phyloP scores from a whole-genome alignment of 1,140 invertebrate species.

The Hyposmocoma kahamanoa region DNA sequence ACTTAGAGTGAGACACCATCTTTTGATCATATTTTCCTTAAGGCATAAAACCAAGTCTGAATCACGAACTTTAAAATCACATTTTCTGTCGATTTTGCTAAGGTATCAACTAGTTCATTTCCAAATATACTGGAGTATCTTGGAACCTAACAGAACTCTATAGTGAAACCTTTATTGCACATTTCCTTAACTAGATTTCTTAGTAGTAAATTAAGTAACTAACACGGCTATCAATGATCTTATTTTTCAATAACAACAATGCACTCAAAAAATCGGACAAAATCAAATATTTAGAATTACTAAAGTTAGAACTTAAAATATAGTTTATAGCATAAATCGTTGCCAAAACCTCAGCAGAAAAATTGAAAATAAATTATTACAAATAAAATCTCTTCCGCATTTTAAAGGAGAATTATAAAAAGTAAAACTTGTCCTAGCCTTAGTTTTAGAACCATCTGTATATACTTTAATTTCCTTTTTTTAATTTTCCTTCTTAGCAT shows the following conservation, averaged over 20 bases:
- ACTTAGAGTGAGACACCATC: neutral
- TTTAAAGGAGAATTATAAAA: neutral
- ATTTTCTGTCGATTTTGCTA: neutral
- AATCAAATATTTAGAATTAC: constrained; percentile 5
- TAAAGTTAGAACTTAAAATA: neutral
- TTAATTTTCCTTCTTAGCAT: too few species aligned
- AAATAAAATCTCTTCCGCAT: neutral
- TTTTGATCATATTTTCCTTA: neutral
- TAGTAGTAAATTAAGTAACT: constrained; percentile 7
- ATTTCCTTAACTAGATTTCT: neutral
- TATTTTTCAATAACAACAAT: neutral
- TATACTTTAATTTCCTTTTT: constrained; percentile 5
- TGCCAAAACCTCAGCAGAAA: constrained; percentile 4
- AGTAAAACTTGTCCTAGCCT: neutral
- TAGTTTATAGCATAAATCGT: constrained; percentile 7
- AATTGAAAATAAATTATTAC: constrained; percentile 7
- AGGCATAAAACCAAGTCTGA: constrained; percentile 1
- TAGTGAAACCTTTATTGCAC: neutral
- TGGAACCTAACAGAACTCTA: constrained; percentile 7
- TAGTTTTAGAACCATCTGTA: constrained; percentile 8
- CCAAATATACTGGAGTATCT: constrained; percentile 7
- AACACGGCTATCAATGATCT: neutral
- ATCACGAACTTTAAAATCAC: constrained; percentile 4
- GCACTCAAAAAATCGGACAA: constrained; percentile 10
- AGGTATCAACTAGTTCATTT: constrained; percentile 7